Percentiles rank a stretch among this genome's conserved stretches.
Conservation (phyloP, 2,113 vertebrate genomes). For the Osmerus eperlanus region DNA sequence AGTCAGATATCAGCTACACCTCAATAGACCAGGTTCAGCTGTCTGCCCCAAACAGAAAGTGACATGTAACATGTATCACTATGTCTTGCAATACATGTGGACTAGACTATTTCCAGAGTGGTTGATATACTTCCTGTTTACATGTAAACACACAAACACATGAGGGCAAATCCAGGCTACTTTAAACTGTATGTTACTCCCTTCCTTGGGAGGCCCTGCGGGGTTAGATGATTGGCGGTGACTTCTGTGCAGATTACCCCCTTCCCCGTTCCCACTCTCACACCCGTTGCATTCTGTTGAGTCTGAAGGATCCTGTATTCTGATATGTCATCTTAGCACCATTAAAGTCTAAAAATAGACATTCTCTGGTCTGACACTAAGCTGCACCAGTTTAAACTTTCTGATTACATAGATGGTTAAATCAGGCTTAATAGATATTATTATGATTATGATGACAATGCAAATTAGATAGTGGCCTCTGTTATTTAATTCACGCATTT, state of each 20-base stretch:
- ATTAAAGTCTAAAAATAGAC: conserved; percentile 77
- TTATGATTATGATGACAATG: conserved; percentile 1
- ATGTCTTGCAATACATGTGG: neutral
- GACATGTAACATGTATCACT: neutral
- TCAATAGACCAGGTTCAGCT: no score
- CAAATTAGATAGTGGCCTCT: neutral
- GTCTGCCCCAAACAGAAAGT: no score
- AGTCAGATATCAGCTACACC: no score
- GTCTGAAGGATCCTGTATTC: conserved; percentile 68
- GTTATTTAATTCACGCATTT: no score
- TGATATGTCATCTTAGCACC: conserved; percentile 80
- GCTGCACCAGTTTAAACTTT: conserved; percentile 2
- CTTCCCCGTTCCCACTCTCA: conserved; percentile 25
- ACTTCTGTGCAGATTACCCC: conserved; percentile 5
- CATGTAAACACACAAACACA: neutral
- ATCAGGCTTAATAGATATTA: neutral
- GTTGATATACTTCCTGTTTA: neutral
- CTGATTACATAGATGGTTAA: neutral
- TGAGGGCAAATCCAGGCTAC: neutral
- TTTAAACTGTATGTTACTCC: no score
- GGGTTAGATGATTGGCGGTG: no score
- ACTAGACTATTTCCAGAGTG: neutral
- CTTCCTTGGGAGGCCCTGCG: no score
- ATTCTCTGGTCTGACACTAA: conserved; percentile 6
- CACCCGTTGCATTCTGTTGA: conserved; percentile 78